Evolutionary conservation across 2,113 vertebrate genomes (phyloP), one percentile per base, ranked within the genome.

Genomic region (Gnathonemus echidnorhynchus): DNA sequence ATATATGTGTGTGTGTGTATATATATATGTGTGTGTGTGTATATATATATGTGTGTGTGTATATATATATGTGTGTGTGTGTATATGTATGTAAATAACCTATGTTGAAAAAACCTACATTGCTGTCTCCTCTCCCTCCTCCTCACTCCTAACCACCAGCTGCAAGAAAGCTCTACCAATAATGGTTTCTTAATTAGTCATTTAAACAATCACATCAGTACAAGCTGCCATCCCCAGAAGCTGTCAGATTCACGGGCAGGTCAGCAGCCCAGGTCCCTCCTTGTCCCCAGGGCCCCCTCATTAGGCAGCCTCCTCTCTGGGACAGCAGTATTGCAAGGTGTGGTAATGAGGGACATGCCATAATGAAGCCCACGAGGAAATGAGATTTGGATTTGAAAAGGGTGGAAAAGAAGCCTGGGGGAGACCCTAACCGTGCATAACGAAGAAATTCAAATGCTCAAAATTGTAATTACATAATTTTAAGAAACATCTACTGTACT

Each of bases 131-230:
- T 49, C 86, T 89, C 80, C 27, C 52, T 24, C 52, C 91, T 83
- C 52, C 52, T 83, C 56, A 39, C 77, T 84, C 74, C 62, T 46
- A 58, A 74, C 89, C 91, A 91, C 89, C 91, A 91, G 92, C 91
- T 91, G 91, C 89, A 90, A 91, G 90, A 62, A 91, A 56, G n/a
- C 89, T 90, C 89, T 24, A 87, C 89, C 91, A 90, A 91, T 92
- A 86, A 90, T 87, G 89, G 83, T 70, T 91, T 91, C 91, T 90
- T 91, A 92, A 92, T 91, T 91, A 91, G 91, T 92, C 88, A 91
- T 92, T 91, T 90, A 88, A 91, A 91, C 90, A 91, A 92, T 91
- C 89, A 91, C 91, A 46, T 92, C 91, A 92, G 89, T 66, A 77
- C 88, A 56, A 62, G 89, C 90, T 66, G 53, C 62, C 88, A 85